Conservation (phyloP, 2,888 invertebrate genomes). For the Leucozona laternaria region DNA sequence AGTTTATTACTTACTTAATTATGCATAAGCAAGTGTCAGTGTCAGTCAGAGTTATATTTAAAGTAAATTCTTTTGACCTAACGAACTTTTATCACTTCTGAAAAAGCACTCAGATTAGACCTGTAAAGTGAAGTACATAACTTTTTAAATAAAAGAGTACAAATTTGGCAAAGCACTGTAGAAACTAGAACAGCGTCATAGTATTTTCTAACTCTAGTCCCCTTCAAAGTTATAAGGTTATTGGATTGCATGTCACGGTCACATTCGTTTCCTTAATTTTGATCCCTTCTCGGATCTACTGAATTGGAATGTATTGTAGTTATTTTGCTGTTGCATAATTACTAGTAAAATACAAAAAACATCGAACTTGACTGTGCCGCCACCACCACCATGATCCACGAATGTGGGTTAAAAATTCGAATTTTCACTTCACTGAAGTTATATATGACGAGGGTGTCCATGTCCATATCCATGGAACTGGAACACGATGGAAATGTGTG, state of each 20-base stretch:
- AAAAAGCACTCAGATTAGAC: not conserved
- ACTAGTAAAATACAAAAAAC: constrained; percentile 14
- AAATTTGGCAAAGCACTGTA: not conserved
- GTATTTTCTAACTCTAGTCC: constrained; percentile 4
- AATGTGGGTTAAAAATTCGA: constrained; percentile 34
- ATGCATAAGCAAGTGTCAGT: not conserved
- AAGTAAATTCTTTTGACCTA: not conserved
- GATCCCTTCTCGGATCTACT: constrained; percentile 6
- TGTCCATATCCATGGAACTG: constrained; percentile 28
- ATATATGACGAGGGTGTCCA: constrained; percentile 24
- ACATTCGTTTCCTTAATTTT: constrained; percentile 62
- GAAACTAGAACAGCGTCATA: constrained; percentile 11
- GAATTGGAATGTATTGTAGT: not conserved
- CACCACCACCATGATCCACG: too few species aligned
- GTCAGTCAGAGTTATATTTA: not conserved
- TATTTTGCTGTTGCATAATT: constrained; percentile 36
- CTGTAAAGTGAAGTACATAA: not conserved
- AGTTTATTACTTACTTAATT: not conserved
- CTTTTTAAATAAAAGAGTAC: not conserved
- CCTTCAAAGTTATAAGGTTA: constrained; percentile 18
- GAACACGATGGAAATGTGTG: constrained; percentile 40
- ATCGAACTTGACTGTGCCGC: constrained; percentile 33
- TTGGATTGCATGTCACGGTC: constrained; percentile 72
- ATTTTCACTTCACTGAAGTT: constrained; percentile 36
- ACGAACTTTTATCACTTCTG: not conserved